Percentiles rank a stretch among this genome's conserved stretches.
These are phyloP conservation scores for Psilanteris sp. DNA, from an alignment of 1,140 invertebrate species.

Conservation along the genomic window DNA sequence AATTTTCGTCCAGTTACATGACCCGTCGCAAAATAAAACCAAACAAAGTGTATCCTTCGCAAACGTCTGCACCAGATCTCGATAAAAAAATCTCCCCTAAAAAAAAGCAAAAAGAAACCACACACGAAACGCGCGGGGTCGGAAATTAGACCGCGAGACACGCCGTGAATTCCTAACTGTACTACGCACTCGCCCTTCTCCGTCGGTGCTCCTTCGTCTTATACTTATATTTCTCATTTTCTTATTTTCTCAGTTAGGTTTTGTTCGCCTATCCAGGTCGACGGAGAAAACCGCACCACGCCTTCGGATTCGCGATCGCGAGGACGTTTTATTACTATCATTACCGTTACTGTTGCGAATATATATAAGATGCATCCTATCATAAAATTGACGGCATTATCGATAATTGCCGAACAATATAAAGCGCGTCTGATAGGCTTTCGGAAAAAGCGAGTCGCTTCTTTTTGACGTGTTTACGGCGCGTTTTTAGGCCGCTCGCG, in stretches of 20 bases:
- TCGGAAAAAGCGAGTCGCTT: slow-evolving; percentile 26
- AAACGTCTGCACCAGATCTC: too few species aligned
- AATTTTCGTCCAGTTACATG: too few species aligned
- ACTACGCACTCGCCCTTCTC: slow-evolving; percentile 43
- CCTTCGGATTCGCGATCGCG: slow-evolving; percentile 33
- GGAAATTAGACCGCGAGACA: slow-evolving; percentile 36
- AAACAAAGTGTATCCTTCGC: too few species aligned
- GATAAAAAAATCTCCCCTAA: slow-evolving; percentile 3
- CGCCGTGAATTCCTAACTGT: slow-evolving; percentile 59
- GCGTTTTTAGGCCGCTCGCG: slow-evolving; percentile 41
- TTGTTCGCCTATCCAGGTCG: slow-evolving; percentile 52
- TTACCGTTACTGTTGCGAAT: slow-evolving; percentile 62
- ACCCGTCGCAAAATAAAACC: too few species aligned
- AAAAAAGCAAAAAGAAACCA: too few species aligned
- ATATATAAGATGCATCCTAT: slow-evolving; percentile 57
- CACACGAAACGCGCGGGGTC: slow-evolving; percentile 4
- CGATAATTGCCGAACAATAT: slow-evolving; percentile 63
- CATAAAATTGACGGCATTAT: slow-evolving; percentile 60
- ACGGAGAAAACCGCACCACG: slow-evolving; percentile 58
- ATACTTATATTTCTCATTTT: too few species aligned
- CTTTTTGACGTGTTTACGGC: slow-evolving; percentile 45
- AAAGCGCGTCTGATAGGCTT: slow-evolving; percentile 44
- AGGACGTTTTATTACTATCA: slow-evolving; percentile 62
- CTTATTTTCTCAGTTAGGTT: slow-evolving; percentile 51
- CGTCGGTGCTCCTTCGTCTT: too few species aligned